Conservation (phyloP, 2,113 vertebrate genomes). For the Saccopteryx bilineata region DNA sequence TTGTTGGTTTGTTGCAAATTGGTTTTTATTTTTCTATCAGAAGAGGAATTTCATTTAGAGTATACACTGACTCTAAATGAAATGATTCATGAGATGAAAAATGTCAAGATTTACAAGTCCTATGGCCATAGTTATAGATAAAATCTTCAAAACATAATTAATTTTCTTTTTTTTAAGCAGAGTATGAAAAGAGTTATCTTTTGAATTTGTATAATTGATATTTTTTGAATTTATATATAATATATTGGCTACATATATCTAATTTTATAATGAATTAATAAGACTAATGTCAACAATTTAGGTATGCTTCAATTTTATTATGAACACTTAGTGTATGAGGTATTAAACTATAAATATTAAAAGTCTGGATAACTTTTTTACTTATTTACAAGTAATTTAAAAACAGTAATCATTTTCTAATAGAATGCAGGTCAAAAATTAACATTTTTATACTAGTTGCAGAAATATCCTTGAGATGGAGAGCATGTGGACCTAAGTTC, state of each 20-base stretch:
- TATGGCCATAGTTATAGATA: not conserved
- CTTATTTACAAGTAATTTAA: not conserved
- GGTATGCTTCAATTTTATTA: not conserved
- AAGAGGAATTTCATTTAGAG: conserved; percentile 45
- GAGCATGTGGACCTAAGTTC: conserved; percentile 15
- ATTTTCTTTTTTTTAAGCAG: not conserved
- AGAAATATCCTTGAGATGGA: not conserved
- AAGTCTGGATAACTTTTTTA: not conserved
- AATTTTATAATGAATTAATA: not conserved
- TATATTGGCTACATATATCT: not conserved
- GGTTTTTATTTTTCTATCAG: not conserved
- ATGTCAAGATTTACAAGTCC: not conserved
- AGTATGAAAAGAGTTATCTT: not conserved
- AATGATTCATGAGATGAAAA: not conserved
- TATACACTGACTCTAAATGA: not conserved
- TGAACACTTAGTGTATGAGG: not conserved
- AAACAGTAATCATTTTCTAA: conserved; percentile 48
- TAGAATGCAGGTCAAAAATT: not conserved
- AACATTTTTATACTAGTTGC: not conserved
- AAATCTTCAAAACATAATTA: conserved; percentile 50
- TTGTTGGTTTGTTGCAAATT: not conserved
- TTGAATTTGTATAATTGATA: not conserved
- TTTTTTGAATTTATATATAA: not conserved
- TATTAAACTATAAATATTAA: conserved; percentile 11
- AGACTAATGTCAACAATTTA: not conserved